A percentile compares a stretch with the other conserved stretches of the same genome.
Conservation (phyloP, 2,113 vertebrate species). For the Oenanthe oenanthe region DNA sequence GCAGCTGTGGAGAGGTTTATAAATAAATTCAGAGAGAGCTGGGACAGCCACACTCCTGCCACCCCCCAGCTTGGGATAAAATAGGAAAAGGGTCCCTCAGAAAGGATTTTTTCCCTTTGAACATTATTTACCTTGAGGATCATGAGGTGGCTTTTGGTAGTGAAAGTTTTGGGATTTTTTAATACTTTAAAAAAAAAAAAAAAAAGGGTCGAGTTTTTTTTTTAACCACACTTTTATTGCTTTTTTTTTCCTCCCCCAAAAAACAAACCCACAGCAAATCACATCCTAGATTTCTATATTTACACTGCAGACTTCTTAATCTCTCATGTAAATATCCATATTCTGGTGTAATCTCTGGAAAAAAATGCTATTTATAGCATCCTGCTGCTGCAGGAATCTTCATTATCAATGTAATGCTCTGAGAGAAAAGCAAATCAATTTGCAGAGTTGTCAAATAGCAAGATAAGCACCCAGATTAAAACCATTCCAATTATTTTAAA, state of each 20-base stretch:
- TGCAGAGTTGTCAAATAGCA: neutral
- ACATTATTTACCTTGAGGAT: neutral
- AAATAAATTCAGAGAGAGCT: neutral
- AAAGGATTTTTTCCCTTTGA: neutral
- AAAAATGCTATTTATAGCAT: neutral
- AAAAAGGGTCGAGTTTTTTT: neutral
- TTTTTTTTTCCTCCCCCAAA: neutral
- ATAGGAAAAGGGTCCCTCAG: neutral
- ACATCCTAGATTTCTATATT: neutral
- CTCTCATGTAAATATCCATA: neutral
- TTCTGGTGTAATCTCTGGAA: neutral
- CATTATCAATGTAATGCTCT: neutral
- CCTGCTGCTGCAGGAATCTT: neutral
- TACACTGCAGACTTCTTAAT: neutral
- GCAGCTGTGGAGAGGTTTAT: neutral
- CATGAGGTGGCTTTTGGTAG: neutral
- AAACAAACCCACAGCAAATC: neutral
- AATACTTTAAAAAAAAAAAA: neutral
- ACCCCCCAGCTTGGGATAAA: neutral
- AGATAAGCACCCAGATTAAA: neutral
- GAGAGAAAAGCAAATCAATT: constrained; percentile 8
- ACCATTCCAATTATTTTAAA: neutral
- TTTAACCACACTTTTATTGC: constrained; percentile 52
- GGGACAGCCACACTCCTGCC: neutral
- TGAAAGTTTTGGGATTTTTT: neutral